Evolutionary conservation across 2,888 invertebrate genomes (phyloP).

Genomic region (Odontocolon sp.): DNA sequence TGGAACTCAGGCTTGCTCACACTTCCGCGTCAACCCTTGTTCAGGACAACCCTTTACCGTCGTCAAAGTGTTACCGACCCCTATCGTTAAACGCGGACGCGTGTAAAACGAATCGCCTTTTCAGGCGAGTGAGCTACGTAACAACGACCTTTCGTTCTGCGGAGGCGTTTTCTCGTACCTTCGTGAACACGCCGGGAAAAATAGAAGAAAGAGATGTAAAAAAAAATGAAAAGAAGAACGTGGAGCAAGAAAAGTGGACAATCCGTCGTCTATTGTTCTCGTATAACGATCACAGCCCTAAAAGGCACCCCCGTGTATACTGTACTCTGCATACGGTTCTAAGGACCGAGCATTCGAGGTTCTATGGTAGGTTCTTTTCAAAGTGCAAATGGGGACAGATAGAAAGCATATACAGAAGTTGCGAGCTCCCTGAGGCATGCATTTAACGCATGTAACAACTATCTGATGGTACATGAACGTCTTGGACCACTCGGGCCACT

Average conservation of each 20-base stretch:
- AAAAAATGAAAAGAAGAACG: slow-evolving; percentile 7
- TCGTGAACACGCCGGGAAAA: slow-evolving; percentile 7
- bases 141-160: slow-evolving; percentile 41
- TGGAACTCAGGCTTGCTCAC: background rate
- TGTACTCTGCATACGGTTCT: slow-evolving; percentile 16
- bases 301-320: slow-evolving; percentile 32
- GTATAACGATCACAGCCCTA: slow-evolving; percentile 47
- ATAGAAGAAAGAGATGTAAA: background rate
- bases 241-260: slow-evolving; percentile 44
- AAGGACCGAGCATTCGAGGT: background rate
- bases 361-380: slow-evolving; percentile 17
- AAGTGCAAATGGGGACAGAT: slow-evolving; percentile 7
- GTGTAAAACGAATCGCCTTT: slow-evolving; percentile 44
- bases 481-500: too few relatives aligned
- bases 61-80: slow-evolving; percentile 44
- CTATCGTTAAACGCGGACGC: slow-evolving; percentile 21
- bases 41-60: slow-evolving; percentile 34
- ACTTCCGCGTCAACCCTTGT: background rate
- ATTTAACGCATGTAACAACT: slow-evolving; percentile 1
- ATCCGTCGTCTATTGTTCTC: slow-evolving; percentile 44
- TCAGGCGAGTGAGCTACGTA: slow-evolving; percentile 42
- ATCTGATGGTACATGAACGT: background rate
- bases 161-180: slow-evolving; percentile 1
- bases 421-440: background rate
- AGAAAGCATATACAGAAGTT: slow-evolving; percentile 10